phyloP scores from a whole-genome alignment of 92 coral and sea anemone genomes.

The Actinostola sp. region DNA sequence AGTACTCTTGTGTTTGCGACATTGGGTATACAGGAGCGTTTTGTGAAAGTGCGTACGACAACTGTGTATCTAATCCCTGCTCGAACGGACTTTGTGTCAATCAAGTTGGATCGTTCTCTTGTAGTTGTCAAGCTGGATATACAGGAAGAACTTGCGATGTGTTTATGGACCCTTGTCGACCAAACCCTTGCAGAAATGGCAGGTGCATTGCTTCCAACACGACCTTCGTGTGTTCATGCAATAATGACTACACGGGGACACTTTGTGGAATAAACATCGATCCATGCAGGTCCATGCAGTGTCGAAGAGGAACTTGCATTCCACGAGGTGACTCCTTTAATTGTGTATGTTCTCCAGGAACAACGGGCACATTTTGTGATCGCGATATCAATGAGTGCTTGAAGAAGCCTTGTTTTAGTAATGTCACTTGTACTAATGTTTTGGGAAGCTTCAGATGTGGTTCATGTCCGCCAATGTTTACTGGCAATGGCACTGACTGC shows the following conservation, averaged over 20 bases:
- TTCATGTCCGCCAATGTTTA: constrained; percentile 71
- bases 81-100: constrained; percentile 66
- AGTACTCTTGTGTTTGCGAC: constrained; percentile 56
- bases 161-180: constrained; percentile 51
- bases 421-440: constrained; percentile 54
- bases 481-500: constrained; percentile 79
- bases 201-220: constrained; percentile 38
- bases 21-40: constrained; percentile 64
- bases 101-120: constrained; percentile 54
- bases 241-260: constrained; percentile 55
- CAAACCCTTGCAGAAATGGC: constrained; percentile 79
- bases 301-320: constrained; percentile 66
- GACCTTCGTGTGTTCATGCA: constrained; percentile 63
- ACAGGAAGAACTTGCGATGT: constrained; percentile 65
- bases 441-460: constrained; percentile 70
- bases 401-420: constrained; percentile 37
- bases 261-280: constrained; percentile 53
- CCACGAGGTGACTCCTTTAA: constrained; percentile 15
- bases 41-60: constrained; percentile 67
- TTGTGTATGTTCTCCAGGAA: constrained; percentile 67
- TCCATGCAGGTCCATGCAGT: constrained; percentile 57
- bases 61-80: constrained; percentile 79
- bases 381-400: constrained; percentile 57
- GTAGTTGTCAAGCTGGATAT: constrained; percentile 68
- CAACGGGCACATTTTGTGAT: constrained; percentile 60